Evolutionary conservation across 2,113 vertebrate genomes (phyloP).

Genomic region (Parotia lawesii): DNA sequence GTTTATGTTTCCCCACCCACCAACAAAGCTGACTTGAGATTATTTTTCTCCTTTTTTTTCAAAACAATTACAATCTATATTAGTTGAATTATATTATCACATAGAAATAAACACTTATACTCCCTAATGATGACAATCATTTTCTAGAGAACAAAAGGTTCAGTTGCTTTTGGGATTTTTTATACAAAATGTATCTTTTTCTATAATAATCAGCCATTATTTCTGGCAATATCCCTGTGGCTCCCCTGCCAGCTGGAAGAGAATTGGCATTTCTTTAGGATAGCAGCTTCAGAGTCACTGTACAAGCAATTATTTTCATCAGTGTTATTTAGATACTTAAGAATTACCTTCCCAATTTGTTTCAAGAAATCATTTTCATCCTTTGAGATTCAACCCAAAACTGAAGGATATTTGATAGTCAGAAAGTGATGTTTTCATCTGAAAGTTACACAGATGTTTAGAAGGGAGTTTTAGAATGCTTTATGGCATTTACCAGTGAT

Average conservation of each 20-base stretch:
- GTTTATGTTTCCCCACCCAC: conserved; percentile 60
- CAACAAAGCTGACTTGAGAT: conserved; percentile 40
- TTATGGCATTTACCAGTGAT: neutral
- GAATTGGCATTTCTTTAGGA: conserved; percentile 32
- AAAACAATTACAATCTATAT: conserved; percentile 32
- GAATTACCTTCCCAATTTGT: neutral
- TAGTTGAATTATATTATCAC: conserved; percentile 37
- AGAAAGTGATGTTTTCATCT: neutral
- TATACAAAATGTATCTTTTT: conserved; percentile 14
- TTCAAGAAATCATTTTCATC: neutral
- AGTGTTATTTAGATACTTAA: neutral
- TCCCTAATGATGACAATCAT: conserved; percentile 23
- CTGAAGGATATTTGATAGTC: neutral
- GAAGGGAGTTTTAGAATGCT: neutral
- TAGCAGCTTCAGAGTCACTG: neutral
- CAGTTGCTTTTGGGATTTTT: neutral
- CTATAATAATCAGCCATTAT: conserved; percentile 53
- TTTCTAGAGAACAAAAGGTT: conserved; percentile 50
- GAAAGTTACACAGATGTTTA: neutral
- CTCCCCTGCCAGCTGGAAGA: conserved; percentile 15
- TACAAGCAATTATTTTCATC: neutral
- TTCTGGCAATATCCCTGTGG: conserved; percentile 17
- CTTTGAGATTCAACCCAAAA: neutral
- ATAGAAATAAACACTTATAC: conserved; percentile 8
- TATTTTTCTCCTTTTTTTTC: conserved; percentile 42